These are phyloP conservation scores for Melitaea athalia DNA, from an alignment of 2,888 invertebrate genomes.

Conservation along the genomic window DNA sequence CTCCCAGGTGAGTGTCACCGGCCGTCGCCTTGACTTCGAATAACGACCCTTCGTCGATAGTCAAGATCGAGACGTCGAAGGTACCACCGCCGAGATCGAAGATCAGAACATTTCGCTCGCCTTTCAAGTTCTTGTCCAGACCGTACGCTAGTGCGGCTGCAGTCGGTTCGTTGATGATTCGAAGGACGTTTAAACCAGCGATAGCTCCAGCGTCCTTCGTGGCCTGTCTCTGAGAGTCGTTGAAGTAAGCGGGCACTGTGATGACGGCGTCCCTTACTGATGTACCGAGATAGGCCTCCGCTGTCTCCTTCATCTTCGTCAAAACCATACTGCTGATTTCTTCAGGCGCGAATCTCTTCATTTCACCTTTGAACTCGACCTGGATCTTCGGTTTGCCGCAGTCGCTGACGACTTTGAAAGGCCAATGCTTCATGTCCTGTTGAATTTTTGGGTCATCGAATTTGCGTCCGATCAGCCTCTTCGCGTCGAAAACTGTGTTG, in stretches of 20 bases:
- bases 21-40: constrained; percentile 90
- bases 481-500: constrained; percentile 89
- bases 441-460: constrained; percentile 89
- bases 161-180: constrained; percentile 90
- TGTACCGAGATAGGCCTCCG: constrained; percentile 84
- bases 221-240: constrained; percentile 88
- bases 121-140: constrained; percentile 81
- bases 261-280: constrained; percentile 85
- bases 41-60: constrained; percentile 86
- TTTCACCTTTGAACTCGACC: constrained; percentile 82
- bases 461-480: constrained; percentile 90
- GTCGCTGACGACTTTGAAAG: constrained; percentile 85
- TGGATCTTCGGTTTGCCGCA: constrained; percentile 84
- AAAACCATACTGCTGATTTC: constrained; percentile 86
- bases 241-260: constrained; percentile 89
- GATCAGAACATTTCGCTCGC: constrained; percentile 86
- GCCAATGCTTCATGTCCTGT: constrained; percentile 90
- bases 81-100: constrained; percentile 91
- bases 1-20: constrained; percentile 90
- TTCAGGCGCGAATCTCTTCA: constrained; percentile 83
- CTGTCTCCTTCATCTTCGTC: constrained; percentile 90
- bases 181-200: constrained; percentile 92
- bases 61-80: constrained; percentile 89
- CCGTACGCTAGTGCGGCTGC: constrained; percentile 86
- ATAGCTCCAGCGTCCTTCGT: constrained; percentile 94